Base-by-base conservation (phyloP, 37 sponge, comb jelly and placozoan species). In the Aphrocallistes beatrix region DNA sequence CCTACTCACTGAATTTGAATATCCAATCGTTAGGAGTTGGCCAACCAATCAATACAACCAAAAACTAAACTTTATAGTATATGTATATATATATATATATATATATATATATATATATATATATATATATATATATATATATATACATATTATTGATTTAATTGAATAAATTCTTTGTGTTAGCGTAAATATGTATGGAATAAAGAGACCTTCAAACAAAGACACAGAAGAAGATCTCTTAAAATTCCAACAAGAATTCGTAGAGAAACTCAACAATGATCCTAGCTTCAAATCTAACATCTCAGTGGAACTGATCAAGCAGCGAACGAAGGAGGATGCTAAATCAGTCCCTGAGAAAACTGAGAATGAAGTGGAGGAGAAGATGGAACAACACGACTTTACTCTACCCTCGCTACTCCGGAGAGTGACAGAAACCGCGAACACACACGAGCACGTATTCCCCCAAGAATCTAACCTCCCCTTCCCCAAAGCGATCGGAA, bases 141-240 rank as follows among this genome's bases (percentile, higher is more conserved):
- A n/a, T n/a, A n/a, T n/a, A n/a, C n/a, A n/a, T n/a, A n/a, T n/a
- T n/a, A n/a, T n/a, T n/a, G n/a, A n/a, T n/a, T n/a, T n/a, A n/a
- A n/a, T n/a, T n/a, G n/a, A n/a, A n/a, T n/a, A n/a, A n/a, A n/a
- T n/a, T n/a, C n/a, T n/a, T n/a, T n/a, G n/a, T n/a, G n/a, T n/a
- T n/a, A n/a, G n/a, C n/a, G n/a, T n/a, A n/a, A 42, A 13, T 25
- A 60, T 60, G 32, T 13, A 32, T 60, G 75, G 75, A 21, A 60
- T 60, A 28, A 60, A 60, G 75, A 60, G 75, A 60, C 75, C 75
- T 13, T 60, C 75, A 3, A 60, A 60, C 34, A 60, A 60, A 60
- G 75, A 60, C 21, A 60, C 75, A 19, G 75, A 60, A 60, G 75
- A 60, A 60, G 75, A 60, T 60, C n/a, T 60, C 10, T 60, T 60